A percentile compares a stretch with the other conserved stretches of the same genome.
Conservation (phyloP, 2,888 invertebrate species). For the Rotaria sp. region DNA sequence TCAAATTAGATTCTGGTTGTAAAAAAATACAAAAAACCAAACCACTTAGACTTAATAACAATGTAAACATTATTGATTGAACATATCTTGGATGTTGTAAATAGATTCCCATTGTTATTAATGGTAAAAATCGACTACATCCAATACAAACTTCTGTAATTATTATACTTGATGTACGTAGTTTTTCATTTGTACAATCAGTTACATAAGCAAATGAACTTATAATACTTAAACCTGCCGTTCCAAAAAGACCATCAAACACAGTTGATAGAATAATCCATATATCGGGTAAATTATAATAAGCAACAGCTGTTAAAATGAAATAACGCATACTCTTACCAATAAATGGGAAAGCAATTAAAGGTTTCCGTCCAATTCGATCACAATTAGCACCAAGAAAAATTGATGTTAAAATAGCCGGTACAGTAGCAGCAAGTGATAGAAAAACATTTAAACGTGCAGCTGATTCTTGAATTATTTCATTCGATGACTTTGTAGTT, state of each 20-base stretch:
- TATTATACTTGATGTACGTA: neutral
- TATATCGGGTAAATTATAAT: neutral
- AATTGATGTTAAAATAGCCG: neutral
- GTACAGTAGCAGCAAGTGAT: neutral
- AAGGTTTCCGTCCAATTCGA: neutral
- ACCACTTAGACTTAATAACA: neutral
- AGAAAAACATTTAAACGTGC: neutral
- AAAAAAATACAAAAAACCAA: neutral
- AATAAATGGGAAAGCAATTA: neutral
- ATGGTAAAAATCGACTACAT: neutral
- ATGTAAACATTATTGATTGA: neutral
- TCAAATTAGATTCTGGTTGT: neutral
- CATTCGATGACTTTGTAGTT: neutral
- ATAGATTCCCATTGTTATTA: neutral
- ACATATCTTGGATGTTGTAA: neutral
- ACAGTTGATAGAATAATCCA: neutral
- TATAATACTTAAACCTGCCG: neutral
- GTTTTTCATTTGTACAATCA: neutral
- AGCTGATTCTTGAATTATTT: neutral
- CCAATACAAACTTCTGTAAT: neutral
- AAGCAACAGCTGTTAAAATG: neutral
- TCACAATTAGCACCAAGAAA: conserved; percentile 3
- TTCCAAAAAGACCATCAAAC: conserved; percentile 2
- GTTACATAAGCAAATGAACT: conserved; percentile 17
- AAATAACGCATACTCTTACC: neutral